phyloP scores from a whole-genome alignment of 2,113 vertebrate genomes.

The Rynchops niger region DNA sequence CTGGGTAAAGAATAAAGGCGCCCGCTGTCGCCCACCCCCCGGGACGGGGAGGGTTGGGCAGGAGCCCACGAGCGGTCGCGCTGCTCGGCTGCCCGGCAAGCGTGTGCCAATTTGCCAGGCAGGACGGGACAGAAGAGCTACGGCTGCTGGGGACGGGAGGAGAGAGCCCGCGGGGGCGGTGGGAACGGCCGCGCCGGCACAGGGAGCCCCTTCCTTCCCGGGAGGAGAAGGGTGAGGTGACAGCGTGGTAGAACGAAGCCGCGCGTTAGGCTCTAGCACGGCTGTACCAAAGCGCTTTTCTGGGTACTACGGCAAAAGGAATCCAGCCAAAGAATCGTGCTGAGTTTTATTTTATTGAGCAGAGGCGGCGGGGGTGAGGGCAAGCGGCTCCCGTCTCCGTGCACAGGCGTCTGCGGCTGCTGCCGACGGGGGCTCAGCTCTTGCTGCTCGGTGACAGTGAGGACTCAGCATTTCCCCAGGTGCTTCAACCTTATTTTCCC shows the following conservation, averaged over 20 bases:
- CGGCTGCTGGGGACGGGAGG: neutral
- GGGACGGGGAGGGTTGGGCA: neutral
- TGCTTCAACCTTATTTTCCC: conserved; percentile 56
- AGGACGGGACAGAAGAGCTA: neutral
- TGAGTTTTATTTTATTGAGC: conserved; percentile 57
- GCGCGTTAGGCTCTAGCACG: neutral
- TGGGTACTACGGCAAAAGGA: neutral
- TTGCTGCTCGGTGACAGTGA: neutral
- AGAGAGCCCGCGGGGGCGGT: neutral
- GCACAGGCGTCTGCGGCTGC: rapidly evolving
- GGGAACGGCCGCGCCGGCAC: neutral
- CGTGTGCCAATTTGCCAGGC: rapidly evolving
- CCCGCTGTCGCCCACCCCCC: neutral
- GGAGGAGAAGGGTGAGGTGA: neutral
- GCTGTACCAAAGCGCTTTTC: neutral
- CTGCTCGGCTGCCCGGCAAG: neutral
- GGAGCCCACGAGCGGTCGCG: neutral
- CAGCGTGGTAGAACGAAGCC: neutral
- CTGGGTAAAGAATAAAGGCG: neutral
- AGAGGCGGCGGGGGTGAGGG: neutral
- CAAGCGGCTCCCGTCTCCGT: neutral
- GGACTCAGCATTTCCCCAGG: conserved; percentile 59
- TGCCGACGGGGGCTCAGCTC: neutral
- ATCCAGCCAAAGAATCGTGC: neutral
- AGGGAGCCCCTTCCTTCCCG: neutral